A percentile compares a stretch with the other conserved stretches of the same genome.
phyloP scores from a whole-genome alignment of 53 echinoderm and acorn worm genomes.

The Antedon mediterranea region DNA sequence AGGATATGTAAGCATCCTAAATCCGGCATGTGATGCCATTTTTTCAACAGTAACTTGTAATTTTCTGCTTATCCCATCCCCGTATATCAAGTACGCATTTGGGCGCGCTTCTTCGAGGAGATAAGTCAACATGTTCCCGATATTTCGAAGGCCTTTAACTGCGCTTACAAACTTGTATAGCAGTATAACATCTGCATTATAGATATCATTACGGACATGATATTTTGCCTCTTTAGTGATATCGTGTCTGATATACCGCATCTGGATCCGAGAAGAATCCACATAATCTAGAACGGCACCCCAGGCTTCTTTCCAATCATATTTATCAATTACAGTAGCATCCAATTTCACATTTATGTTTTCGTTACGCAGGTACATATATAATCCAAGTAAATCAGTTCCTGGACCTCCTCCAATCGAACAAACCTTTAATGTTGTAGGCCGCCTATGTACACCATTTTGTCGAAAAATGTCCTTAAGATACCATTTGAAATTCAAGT shows the following conservation, averaged over 20 bases:
- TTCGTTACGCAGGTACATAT: neutral
- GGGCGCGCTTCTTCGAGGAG: neutral
- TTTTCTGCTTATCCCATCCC: neutral
- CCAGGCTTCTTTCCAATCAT: neutral
- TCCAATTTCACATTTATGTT: neutral
- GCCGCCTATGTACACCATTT: too few relatives aligned
- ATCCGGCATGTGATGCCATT: neutral
- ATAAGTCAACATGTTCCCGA: neutral
- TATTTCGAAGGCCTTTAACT: neutral
- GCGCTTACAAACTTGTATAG: neutral
- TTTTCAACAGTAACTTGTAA: neutral
- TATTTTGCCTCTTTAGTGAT: neutral
- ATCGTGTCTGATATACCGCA: neutral
- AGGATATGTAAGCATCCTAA: too few relatives aligned
- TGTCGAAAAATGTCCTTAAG: too few relatives aligned
- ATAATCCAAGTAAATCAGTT: neutral
- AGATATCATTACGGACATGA: neutral
- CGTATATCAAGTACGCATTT: neutral
- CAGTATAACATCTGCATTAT: neutral
- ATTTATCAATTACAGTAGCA: neutral
- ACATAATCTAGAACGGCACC: neutral
- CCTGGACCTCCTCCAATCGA: neutral
- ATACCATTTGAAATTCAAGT: too few relatives aligned
- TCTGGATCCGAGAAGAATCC: neutral
- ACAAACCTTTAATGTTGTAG: neutral